Base-by-base conservation (phyloP, 2,888 invertebrate species). In the Achlya flavicornis region DNA sequence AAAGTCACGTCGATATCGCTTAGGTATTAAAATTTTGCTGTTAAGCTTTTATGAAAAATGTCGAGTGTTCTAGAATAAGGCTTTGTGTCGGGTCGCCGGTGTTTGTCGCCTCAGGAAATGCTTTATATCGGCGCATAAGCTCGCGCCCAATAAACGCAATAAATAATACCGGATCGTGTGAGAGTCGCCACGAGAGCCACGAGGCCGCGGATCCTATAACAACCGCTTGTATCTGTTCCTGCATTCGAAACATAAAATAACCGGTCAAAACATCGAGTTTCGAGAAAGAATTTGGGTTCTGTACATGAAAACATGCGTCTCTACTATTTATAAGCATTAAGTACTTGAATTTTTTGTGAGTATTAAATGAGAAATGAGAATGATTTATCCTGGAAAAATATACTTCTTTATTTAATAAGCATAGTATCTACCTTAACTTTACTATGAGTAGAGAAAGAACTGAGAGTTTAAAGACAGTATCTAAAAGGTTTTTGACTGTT, bases 21-120 rank as follows among this genome's bases (percentile, higher is more conserved):
- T 26, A 26, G 26, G 26, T 2, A 26, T 26, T 26, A 26, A 26
- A 26, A 26, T 26, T 26, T 26, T 26, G 26, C 2, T 26, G 26
- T 26, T 26, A 26, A 26, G 26, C 26, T 26, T 26, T 26, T 26
- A 26, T 26, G n/a, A 26, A 32, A 63, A 48, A 63, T 67, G 43
- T 73, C 74, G 74, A 71, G 64, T 67, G 68, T 73, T 65, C 65
- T 46, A 69, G 74, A 83, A 82, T 83, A 80, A 43, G 64, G 62
- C 63, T 75, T 72, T 75, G 61, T 57, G 65, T 70, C 69, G 70
- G 74, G 73, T 77, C 74, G 77, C 71, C 66, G 77, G 77, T 72
- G 81, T 79, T 81, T 87, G 90, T 92, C 90, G 91, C 93, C 92
- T 83, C 85, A 81, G 91, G 93, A 87, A 89, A 90, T 89, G 88